These are phyloP conservation scores for Microcebus griseorufus DNA, from an alignment of 2,113 vertebrate species.

Conservation along the genomic window DNA sequence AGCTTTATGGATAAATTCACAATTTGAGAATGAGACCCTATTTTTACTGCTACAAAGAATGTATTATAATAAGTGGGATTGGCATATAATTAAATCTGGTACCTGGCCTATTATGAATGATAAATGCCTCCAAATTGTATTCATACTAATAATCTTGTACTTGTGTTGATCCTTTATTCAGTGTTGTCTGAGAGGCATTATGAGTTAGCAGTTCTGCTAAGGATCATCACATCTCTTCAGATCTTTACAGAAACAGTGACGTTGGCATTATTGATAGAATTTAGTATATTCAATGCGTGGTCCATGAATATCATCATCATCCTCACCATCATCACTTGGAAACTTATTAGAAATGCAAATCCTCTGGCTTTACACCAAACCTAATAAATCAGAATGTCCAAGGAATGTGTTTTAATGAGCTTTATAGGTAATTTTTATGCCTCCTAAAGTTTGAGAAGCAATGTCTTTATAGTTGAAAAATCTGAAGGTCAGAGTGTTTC, in stretches of 20 bases:
- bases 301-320: too few species aligned
- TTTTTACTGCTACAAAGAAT: not conserved
- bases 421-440: not conserved
- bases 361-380: not conserved
- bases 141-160: not conserved
- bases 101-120: not conserved
- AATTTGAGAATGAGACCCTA: not conserved
- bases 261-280: not conserved
- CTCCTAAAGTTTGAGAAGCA: not conserved
- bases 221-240: not conserved
- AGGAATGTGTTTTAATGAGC: not conserved
- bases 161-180: slow-evolving; percentile 8
- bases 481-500: not conserved
- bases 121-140: slow-evolving; percentile 21
- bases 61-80: not conserved
- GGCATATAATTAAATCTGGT: not conserved
- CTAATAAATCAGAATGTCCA: not conserved
- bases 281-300: not conserved
- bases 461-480: not conserved
- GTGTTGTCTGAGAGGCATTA: not conserved
- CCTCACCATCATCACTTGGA: not conserved
- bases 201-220: not conserved
- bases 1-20: not conserved
- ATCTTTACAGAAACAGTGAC: not conserved
- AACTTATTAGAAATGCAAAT: not conserved